A percentile compares a stretch with the other conserved stretches of the same genome.
Evolutionary conservation across 2,113 vertebrate genomes (phyloP).

Genomic region (Desmodus rotundus): DNA sequence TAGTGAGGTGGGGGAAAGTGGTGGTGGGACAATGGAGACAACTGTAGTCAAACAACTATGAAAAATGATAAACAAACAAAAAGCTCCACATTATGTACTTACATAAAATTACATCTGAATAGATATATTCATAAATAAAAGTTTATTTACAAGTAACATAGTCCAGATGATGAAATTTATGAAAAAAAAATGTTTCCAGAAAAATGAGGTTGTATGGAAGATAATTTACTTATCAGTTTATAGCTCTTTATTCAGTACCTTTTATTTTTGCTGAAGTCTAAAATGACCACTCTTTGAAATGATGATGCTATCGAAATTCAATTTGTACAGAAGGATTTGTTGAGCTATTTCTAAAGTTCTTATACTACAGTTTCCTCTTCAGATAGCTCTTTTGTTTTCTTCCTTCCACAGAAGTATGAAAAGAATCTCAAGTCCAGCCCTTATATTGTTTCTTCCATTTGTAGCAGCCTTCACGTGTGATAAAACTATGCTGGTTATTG

Average conservation of each 20-base stretch:
- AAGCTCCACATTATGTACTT: background rate
- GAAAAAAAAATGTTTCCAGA: background rate
- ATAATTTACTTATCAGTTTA: background rate
- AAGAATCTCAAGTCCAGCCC: background rate
- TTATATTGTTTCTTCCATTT: background rate
- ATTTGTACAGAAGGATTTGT: background rate
- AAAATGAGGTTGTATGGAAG: background rate
- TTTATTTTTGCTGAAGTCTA: background rate
- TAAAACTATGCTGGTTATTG: background rate
- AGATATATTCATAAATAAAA: background rate
- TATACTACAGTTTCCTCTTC: background rate
- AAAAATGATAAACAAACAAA: background rate
- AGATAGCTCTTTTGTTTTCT: background rate
- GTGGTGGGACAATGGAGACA: too few relatives aligned
- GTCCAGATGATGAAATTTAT: background rate
- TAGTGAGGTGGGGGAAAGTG: too few relatives aligned
- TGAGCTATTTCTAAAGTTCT: background rate
- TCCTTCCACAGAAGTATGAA: background rate
- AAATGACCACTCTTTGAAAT: background rate
- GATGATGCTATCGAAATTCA: background rate
- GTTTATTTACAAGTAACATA: slow-evolving; percentile 2
- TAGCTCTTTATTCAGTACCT: background rate
- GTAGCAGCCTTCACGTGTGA: background rate
- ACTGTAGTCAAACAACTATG: too few relatives aligned
- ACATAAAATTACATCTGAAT: background rate